Percentiles rank a stretch among this genome's conserved stretches.
These are phyloP conservation scores for Uropsilus gracilis DNA, from an alignment of 2,113 vertebrate genomes.

Conservation along the genomic window DNA sequence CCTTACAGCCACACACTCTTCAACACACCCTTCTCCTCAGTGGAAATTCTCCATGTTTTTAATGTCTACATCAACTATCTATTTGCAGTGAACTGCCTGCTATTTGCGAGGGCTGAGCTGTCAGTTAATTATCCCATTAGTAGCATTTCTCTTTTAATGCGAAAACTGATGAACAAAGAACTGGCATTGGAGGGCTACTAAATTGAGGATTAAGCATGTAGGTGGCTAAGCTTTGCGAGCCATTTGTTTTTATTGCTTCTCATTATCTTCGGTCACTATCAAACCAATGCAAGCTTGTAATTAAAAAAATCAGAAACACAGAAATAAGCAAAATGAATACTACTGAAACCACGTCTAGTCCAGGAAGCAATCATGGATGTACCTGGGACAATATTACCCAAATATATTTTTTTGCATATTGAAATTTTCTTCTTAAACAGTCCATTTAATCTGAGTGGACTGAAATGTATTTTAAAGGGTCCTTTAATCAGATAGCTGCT, in stretches of 20 bases:
- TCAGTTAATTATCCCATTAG: background rate
- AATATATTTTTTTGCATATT: constrained; percentile 16
- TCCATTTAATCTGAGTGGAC: background rate
- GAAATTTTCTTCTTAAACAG: constrained; percentile 18
- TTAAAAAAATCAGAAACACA: background rate
- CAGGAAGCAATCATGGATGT: background rate
- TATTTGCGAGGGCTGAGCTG: background rate
- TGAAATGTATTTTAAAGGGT: background rate
- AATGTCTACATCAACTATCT: background rate
- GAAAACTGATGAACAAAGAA: constrained; percentile 26
- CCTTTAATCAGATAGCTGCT: background rate
- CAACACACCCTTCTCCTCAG: background rate
- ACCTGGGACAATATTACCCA: background rate
- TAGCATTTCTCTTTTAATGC: background rate
- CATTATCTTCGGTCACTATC: constrained; percentile 10
- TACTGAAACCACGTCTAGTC: background rate
- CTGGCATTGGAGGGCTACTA: background rate
- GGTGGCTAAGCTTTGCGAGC: background rate
- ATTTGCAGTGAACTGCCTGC: background rate
- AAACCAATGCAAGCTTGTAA: background rate
- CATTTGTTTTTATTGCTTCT: background rate
- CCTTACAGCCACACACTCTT: background rate
- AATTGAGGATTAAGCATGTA: background rate
- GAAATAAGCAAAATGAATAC: constrained; percentile 15
- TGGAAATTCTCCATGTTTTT: background rate